Evolutionary conservation across 2,797 vertebrate species (phyloP).

Genomic region (Oophaga sylvatica): DNA sequence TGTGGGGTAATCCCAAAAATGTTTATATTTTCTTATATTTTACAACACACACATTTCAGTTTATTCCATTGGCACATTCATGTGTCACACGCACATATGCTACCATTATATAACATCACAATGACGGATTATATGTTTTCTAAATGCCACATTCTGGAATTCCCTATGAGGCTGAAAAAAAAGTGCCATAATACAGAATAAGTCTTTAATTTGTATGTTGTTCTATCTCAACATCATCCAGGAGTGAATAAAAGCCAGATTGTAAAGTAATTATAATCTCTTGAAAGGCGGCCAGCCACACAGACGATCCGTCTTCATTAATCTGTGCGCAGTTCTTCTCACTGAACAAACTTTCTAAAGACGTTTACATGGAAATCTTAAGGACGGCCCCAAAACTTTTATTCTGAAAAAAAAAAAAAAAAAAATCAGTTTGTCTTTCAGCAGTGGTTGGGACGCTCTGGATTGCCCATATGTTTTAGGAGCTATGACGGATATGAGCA

Average conservation of each 20-base stretch:
- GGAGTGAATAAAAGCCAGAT: constrained; percentile 79
- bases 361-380: constrained; percentile 73
- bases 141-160: constrained; percentile 69
- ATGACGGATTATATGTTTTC: constrained; percentile 47
- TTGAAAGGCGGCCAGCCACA: constrained; percentile 75
- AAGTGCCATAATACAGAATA: constrained; percentile 72
- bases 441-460: constrained; percentile 70
- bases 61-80: neutral
- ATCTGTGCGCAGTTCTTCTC: constrained; percentile 75
- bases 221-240: constrained; percentile 75
- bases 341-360: constrained; percentile 74
- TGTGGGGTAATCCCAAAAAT: neutral
- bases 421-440: constrained; percentile 70
- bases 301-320: constrained; percentile 76
- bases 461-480: constrained; percentile 72
- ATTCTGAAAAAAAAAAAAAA: constrained; percentile 79
- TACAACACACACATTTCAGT: neutral
- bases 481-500: constrained; percentile 74
- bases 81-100: neutral
- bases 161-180: constrained; percentile 70
- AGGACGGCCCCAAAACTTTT: constrained; percentile 80
- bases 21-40: neutral
- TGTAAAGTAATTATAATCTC: constrained; percentile 81
- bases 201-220: constrained; percentile 70
- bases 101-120: constrained; percentile 40